A percentile compares a stretch with the other conserved stretches of the same genome.
These are phyloP conservation scores for Heliconius congener DNA, from an alignment of 1,140 invertebrate species.

Conservation along the genomic window DNA sequence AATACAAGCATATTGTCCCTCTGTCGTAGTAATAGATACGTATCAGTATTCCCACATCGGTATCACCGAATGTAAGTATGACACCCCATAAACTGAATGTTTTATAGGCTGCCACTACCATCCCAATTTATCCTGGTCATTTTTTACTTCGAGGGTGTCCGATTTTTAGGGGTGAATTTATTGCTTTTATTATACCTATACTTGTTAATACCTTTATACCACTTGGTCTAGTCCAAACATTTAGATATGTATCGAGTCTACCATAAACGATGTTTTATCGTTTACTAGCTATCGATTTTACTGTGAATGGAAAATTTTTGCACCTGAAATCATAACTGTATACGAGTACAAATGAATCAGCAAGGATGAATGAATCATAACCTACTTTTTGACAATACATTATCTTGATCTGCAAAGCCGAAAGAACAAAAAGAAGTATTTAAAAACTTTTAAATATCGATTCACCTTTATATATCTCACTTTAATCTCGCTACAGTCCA, in stretches of 20 bases:
- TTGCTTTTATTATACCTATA: conserved; percentile 64
- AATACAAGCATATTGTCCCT: conserved; percentile 53
- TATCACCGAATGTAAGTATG: conserved; percentile 78
- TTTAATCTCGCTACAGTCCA: not conserved
- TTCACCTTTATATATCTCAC: conserved; percentile 7
- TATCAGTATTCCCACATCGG: conserved; percentile 70
- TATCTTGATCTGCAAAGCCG: not conserved
- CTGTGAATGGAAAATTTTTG: not conserved
- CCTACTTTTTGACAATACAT: not conserved
- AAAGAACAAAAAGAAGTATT: not conserved
- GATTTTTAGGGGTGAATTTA: conserved; percentile 76
- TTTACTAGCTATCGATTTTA: not conserved
- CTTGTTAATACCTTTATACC: conserved; percentile 54
- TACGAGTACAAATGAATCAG: not conserved
- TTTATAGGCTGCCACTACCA: conserved; percentile 75
- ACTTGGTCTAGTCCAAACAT: conserved; percentile 41
- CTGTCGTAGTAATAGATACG: conserved; percentile 52
- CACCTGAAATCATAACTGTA: not conserved
- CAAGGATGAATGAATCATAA: not conserved
- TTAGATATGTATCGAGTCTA: conserved; percentile 14
- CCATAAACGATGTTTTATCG: not conserved
- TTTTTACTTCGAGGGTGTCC: conserved; percentile 78
- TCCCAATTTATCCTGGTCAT: conserved; percentile 81
- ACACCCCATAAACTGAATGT: conserved; percentile 80
- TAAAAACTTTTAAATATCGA: conserved; percentile 6